These are phyloP conservation scores for Podiceps cristatus DNA, from an alignment of 2,113 vertebrate species.

Conservation along the genomic window DNA sequence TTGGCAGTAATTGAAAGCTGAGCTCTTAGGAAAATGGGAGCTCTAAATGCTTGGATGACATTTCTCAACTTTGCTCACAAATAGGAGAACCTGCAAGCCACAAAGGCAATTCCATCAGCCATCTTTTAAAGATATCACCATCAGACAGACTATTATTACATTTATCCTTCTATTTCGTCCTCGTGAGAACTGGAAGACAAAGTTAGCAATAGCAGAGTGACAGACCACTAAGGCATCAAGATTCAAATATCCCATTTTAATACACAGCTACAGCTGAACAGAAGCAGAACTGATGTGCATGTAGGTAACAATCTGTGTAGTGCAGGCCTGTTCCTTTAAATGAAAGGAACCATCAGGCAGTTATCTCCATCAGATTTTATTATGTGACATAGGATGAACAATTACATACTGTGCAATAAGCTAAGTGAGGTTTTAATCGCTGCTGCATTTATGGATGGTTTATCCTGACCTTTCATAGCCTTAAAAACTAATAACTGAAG, in stretches of 20 bases:
- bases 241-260: background rate
- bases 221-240: background rate
- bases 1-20: slow-evolving; percentile 47
- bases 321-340: slow-evolving; percentile 43
- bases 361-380: slow-evolving; percentile 44
- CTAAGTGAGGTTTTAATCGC: slow-evolving; percentile 67
- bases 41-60: slow-evolving; percentile 19
- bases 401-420: slow-evolving; percentile 56
- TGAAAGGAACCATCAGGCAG: background rate
- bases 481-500: slow-evolving; percentile 71
- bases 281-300: background rate
- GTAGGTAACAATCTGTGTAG: background rate
- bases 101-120: slow-evolving; percentile 1
- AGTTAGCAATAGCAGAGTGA: background rate
- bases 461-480: slow-evolving; percentile 68
- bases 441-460: slow-evolving; percentile 60
- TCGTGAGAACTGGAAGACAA: background rate
- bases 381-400: slow-evolving; percentile 59
- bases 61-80: slow-evolving; percentile 26
- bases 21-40: slow-evolving; percentile 41
- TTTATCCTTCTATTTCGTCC: background rate
- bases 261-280: background rate
- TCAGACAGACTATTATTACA: background rate
- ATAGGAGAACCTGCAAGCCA: background rate
- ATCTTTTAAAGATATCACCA: background rate